phyloP scores from a whole-genome alignment of 2,113 vertebrate genomes.

The Bungarus multicinctus region DNA sequence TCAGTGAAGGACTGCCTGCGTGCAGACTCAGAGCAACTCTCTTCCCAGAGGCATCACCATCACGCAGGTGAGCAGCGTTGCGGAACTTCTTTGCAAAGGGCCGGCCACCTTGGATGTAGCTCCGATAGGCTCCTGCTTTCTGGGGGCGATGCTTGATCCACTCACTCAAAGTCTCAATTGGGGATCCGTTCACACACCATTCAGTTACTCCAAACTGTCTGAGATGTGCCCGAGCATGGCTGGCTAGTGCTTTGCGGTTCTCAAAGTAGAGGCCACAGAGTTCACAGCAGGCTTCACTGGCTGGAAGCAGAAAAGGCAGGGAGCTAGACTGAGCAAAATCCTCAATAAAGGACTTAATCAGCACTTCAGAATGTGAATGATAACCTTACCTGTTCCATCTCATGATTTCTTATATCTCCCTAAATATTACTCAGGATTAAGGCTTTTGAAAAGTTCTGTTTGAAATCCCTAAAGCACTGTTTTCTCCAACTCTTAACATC shows the following conservation, averaged over 20 bases:
- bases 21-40: conserved; percentile 58
- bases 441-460: neutral
- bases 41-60: conserved; percentile 37
- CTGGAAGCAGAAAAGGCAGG: conserved; percentile 51
- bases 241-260: conserved; percentile 93
- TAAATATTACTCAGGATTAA: neutral
- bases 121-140: conserved; percentile 89
- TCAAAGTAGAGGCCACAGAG: conserved; percentile 95
- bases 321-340: conserved; percentile 35
- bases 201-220: conserved; percentile 96
- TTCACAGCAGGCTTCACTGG: conserved; percentile 88
- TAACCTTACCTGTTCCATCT: neutral
- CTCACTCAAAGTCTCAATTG: conserved; percentile 96
- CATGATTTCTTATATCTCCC: neutral
- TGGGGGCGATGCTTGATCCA: conserved; percentile 94
- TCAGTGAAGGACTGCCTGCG: conserved; percentile 37
- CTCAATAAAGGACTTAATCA: conserved; percentile 15
- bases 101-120: conserved; percentile 86
- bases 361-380: neutral
- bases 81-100: conserved; percentile 87
- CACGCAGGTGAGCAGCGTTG: conserved; percentile 54
- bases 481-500: neutral
- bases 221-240: conserved; percentile 91
- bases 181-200: conserved; percentile 96
- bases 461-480: neutral